A percentile compares a stretch with the other conserved stretches of the same genome.
These are phyloP conservation scores for Heliconius hortense DNA, from an alignment of 2,888 invertebrate genomes.

Conservation along the genomic window DNA sequence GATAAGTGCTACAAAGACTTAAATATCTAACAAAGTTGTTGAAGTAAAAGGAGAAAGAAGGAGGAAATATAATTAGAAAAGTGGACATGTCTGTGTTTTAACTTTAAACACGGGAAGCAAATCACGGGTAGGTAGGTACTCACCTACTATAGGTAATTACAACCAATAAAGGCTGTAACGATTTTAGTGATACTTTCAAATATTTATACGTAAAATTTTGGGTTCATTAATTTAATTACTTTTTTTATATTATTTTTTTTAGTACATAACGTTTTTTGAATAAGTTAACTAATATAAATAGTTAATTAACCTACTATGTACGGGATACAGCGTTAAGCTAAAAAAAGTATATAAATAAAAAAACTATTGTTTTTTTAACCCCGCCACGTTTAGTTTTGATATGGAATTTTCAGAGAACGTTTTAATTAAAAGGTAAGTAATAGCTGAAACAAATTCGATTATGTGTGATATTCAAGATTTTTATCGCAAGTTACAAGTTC, in stretches of 20 bases:
- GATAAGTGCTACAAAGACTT: conserved; percentile 14
- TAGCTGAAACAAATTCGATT: background rate
- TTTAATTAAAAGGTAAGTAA: background rate
- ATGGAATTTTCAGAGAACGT: background rate
- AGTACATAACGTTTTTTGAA: too few species aligned
- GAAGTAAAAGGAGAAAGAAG: conserved; percentile 16
- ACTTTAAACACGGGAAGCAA: conserved; percentile 37
- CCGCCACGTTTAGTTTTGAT: background rate
- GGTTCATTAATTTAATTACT: background rate
- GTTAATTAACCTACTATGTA: too few species aligned
- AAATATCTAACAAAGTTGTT: conserved; percentile 10
- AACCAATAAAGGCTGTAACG: background rate
- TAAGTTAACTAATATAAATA: too few species aligned
- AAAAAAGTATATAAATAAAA: too few species aligned
- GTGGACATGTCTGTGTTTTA: conserved; percentile 27
- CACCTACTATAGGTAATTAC: background rate
- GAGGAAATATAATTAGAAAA: conserved; percentile 24
- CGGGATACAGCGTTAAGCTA: too few species aligned
- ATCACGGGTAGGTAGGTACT: conserved; percentile 23
- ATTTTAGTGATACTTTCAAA: conserved; percentile 1
- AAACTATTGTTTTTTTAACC: too few species aligned
- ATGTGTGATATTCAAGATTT: background rate
- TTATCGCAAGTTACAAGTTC: background rate
- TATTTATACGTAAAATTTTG: background rate
- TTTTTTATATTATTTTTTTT: too few species aligned